Conservation (phyloP, 2,113 vertebrate species). For the Eptatretus burgeri region DNA sequence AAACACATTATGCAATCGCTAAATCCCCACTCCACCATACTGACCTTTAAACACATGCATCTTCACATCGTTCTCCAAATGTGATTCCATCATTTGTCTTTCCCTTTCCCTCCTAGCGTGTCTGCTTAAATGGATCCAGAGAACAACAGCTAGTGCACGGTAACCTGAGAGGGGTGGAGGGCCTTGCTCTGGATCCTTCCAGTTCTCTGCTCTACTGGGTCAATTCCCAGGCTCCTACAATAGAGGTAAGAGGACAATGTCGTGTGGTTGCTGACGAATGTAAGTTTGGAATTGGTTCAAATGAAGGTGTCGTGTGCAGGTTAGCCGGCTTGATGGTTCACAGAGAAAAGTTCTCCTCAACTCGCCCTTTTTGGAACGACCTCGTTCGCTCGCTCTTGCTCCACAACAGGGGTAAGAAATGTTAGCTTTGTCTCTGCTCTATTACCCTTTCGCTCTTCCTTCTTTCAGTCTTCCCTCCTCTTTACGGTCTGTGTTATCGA, state of each 20-base stretch:
- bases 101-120: constrained; percentile 22
- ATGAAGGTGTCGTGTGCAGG: constrained; percentile 21
- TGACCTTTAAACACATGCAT: too few relatives aligned
- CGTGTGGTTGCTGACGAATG: background rate
- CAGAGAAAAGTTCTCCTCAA: constrained; percentile 51
- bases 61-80: too few relatives aligned
- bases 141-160: constrained; percentile 58
- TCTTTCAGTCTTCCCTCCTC: background rate
- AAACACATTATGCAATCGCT: too few relatives aligned
- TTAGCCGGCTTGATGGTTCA: constrained; percentile 63
- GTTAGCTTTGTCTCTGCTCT: background rate
- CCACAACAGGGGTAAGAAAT: constrained; percentile 41
- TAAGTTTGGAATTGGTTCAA: background rate
- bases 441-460: background rate
- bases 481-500: too few relatives aligned
- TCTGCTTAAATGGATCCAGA: constrained; percentile 66
- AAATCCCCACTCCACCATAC: too few relatives aligned
- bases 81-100: background rate
- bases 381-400: constrained; percentile 45
- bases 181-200: constrained; percentile 64
- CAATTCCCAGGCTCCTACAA: constrained; percentile 63
- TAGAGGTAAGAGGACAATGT: constrained; percentile 31
- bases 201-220: constrained; percentile 83
- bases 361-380: constrained; percentile 50
- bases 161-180: constrained; percentile 60